Base-by-base conservation (phyloP, 1,140 invertebrate genomes). In the Aleiodes sp. region DNA sequence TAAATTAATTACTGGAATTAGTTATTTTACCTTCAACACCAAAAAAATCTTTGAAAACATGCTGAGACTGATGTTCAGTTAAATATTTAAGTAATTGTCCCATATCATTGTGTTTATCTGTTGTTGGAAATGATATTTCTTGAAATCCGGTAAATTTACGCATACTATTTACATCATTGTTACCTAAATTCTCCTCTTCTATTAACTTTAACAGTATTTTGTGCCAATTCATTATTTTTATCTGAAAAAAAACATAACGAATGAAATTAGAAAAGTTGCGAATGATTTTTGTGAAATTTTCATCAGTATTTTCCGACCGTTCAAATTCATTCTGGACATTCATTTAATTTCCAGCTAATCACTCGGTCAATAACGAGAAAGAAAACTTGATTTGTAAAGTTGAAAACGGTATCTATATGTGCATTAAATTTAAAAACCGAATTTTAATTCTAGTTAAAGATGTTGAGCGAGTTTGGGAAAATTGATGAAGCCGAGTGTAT, bases 1-100 rank as follows among this genome's bases (percentile, higher is more conserved):
- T 21, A 39, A 39, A 26, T 65, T 65, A 37, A 56, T 66, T 52
- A 7, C 10, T 46, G 52, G 16, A 7, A 61, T 33, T 26, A 39
- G 14, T 19, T 14, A 65, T 26, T 76, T 84, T 86, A 10, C 88
- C 87, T 74, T 90, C 89, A 21, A 94, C 86, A 10, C 93, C 93
- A 89, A 95, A 94, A 74, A 93, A 89, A 75, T 93, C 88, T 84
- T 91, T 91, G 84, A 95, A 94, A 61, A 90, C 89, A 82, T 93
- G 87, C 46, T 84, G 88, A 43, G 89, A 88, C 10, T 89, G 80
- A 78, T 91, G 90, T 52, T 90, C 79, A 35, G 90, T 87, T 71
- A 95, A 84, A 85, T 90, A 94, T 71, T 91, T 91, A 61, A 89
- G 88, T 71, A 96, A 88, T 75, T 90, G 88, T 29, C 91, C 91